phyloP scores from a whole-genome alignment of 2,797 vertebrate genomes.

The Paguma larvata region DNA sequence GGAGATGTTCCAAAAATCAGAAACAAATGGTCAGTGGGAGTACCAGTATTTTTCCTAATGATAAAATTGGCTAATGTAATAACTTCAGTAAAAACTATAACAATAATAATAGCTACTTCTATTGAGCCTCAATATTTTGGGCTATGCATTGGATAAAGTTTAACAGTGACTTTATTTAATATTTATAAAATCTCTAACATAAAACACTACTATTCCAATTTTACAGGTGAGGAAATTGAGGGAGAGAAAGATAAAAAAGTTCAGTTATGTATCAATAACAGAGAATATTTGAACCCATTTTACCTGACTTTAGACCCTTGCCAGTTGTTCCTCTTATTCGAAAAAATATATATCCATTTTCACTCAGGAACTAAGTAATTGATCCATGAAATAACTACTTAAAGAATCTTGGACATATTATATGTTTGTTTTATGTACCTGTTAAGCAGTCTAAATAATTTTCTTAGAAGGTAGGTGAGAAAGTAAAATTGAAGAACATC shows the following conservation, averaged over 20 bases:
- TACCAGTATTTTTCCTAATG: slow-evolving; percentile 14
- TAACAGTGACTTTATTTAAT: background rate
- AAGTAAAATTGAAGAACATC: background rate
- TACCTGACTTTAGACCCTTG: background rate
- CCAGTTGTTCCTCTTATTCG: background rate
- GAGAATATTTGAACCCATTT: background rate
- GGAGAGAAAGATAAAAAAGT: background rate
- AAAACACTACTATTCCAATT: background rate
- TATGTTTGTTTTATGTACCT: background rate
- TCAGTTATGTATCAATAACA: background rate
- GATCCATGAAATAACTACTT: background rate
- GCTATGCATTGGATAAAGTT: background rate
- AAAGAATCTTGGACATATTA: background rate
- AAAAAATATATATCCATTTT: background rate
- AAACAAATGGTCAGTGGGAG: slow-evolving; percentile 3
- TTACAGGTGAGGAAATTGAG: background rate
- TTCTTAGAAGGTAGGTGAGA: background rate
- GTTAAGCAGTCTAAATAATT: background rate
- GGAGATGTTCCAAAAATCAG: slow-evolving; percentile 49
- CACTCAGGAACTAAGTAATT: background rate
- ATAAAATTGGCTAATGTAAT: slow-evolving; percentile 38
- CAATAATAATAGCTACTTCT: background rate
- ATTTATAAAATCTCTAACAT: background rate
- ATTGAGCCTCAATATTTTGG: background rate
- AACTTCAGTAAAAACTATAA: background rate